Evolutionary conservation across 2,113 vertebrate species (phyloP).

Genomic region (Forbesichthys papilliferus): DNA sequence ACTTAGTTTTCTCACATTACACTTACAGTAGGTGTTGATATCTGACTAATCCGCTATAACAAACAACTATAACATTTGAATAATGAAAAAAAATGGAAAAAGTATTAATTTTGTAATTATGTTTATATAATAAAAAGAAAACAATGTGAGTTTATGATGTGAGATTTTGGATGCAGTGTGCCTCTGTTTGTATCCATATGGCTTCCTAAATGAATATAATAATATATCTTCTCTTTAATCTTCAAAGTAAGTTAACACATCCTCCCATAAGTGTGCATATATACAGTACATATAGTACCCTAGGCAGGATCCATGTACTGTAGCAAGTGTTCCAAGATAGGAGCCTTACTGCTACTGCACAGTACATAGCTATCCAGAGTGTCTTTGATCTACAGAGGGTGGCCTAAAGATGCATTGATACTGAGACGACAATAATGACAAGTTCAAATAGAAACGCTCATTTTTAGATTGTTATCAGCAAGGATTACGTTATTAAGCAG

Average conservation of each 20-base stretch:
- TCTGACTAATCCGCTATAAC: no score
- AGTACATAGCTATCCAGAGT: conserved; percentile 9
- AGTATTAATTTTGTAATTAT: no score
- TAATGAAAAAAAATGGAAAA: no score
- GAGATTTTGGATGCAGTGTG: not conserved
- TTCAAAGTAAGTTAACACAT: conserved; percentile 49
- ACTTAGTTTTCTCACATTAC: no score
- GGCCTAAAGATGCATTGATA: conserved; percentile 34
- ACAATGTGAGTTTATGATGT: no score
- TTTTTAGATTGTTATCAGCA: conserved; percentile 31
- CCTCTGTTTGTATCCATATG: not conserved
- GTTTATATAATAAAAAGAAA: no score
- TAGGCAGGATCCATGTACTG: conserved; percentile 15
- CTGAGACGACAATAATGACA: conserved; percentile 44
- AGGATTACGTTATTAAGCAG: conserved; percentile 44
- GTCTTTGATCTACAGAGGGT: conserved; percentile 44
- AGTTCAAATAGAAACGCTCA: conserved; percentile 43
- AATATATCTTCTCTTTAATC: conserved; percentile 57
- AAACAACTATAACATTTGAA: no score
- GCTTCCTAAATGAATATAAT: conserved; percentile 26
- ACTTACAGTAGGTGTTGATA: no score
- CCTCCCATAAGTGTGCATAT: conserved; percentile 17
- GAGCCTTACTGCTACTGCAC: not conserved
- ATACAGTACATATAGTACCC: not conserved
- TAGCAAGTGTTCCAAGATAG: conserved; percentile 33